Evolutionary conservation across 2,888 invertebrate species (phyloP).

Genomic region (Conomelus anceps): DNA sequence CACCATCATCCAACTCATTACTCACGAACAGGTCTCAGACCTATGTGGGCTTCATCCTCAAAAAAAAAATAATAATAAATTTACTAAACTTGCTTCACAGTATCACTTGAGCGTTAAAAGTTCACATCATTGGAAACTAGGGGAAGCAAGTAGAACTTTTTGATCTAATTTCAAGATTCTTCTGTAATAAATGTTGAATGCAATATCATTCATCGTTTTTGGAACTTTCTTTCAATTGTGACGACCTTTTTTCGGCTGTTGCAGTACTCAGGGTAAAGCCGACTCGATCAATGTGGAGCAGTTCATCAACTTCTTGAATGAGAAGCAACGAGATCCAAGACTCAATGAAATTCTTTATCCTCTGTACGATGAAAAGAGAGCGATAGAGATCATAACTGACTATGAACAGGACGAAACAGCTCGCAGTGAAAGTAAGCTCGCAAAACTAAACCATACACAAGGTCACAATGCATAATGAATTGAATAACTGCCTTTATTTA

Average conservation of each 20-base stretch:
- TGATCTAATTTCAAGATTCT: too few relatives aligned
- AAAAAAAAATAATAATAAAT: too few relatives aligned
- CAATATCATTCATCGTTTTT: background rate
- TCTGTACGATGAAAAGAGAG: slow-evolving; percentile 89
- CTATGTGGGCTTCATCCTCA: too few relatives aligned
- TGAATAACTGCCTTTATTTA: too few relatives aligned
- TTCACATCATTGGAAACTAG: too few relatives aligned
- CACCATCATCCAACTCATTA: too few relatives aligned
- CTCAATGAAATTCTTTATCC: slow-evolving; percentile 98
- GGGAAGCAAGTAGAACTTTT: too few relatives aligned
- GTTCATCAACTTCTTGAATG: slow-evolving; percentile 88
- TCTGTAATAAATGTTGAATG: background rate
- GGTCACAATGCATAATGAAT: too few relatives aligned
- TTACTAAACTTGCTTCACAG: too few relatives aligned
- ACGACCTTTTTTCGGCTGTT: slow-evolving; percentile 20
- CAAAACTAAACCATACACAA: background rate
- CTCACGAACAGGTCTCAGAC: too few relatives aligned
- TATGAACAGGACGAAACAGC: slow-evolving; percentile 83
- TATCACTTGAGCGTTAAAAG: too few relatives aligned
- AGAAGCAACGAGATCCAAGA: slow-evolving; percentile 95
- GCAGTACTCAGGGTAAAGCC: slow-evolving; percentile 82
- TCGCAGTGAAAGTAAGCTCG: slow-evolving; percentile 57
- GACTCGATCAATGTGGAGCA: slow-evolving; percentile 81
- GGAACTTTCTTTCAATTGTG: background rate
- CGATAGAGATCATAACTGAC: slow-evolving; percentile 83